Evolutionary conservation across 1,140 invertebrate species (phyloP), one percentile per base, ranked within the genome.

Genomic region (Eufriesea mexicana): DNA sequence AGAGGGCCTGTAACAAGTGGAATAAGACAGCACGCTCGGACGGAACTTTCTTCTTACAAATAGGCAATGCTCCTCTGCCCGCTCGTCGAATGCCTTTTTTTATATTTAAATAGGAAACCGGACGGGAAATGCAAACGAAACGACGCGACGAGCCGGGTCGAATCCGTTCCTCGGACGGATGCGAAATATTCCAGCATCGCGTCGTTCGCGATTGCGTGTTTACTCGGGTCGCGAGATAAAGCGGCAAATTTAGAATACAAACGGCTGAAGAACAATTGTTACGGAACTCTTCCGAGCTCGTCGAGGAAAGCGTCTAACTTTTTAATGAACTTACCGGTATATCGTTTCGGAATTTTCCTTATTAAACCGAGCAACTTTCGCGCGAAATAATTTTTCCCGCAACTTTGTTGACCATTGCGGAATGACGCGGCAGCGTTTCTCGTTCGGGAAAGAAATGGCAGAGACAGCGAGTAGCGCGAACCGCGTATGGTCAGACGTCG

Each of bases 41-140:
- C 54, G 54, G 57, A 79, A 79, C 68, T 79, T 79, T 62, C 57
- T 20, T 72, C 72, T 79, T 35, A 54, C 68, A 66, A 84, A 79
- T 66, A 61, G 68, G 28, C 45, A 62, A 51, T 66, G 73, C 16
- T 66, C 62, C 25, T 57, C 10, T 6, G 2, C 25, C 23, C 20
- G 12, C 18, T 18, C 73, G 62, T 76, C 64, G 73, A 61, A 68
- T 49, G 61, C 51, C 49, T 28, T 47, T 75, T 57, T 73, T 54
- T 83, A 45, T 70, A 78, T 78, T 78, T 70, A 71, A 83, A 78
- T 47, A 35, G 54, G 7, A 10, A 42, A 45, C 23, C n/a, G 28
- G 18, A 35, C 28, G 51, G 49, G 42, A 75, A 76, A 82, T 67
- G 79, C 72, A 76, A 82, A 76, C 79, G 79, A 57, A 25, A 67